A percentile compares a stretch with the other conserved stretches of the same genome.
phyloP scores from a whole-genome alignment of 2,797 vertebrate genomes.

The Fringilla coelebs region DNA sequence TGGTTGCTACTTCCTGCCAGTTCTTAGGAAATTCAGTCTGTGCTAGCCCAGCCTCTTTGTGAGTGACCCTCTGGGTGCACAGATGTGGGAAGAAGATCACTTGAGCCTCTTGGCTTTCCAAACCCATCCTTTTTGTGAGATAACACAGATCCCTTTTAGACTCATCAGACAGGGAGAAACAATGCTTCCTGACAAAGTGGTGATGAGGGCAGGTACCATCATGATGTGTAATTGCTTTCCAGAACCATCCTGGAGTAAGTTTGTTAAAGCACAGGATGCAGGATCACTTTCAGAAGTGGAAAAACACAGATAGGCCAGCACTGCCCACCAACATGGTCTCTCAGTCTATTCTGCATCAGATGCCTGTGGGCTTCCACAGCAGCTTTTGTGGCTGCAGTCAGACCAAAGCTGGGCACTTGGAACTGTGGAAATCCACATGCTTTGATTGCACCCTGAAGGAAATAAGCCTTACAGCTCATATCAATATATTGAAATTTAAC shows the following conservation, averaged over 20 bases:
- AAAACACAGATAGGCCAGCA: neutral
- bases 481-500: slow-evolving; percentile 17
- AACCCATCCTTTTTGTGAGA: neutral
- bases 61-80: neutral
- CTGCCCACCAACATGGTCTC: neutral
- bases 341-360: neutral
- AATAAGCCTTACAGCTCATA: neutral
- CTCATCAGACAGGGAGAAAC: neutral
- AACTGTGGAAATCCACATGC: neutral
- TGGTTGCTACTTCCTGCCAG: neutral
- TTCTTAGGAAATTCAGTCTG: neutral
- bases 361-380: neutral
- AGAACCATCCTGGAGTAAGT: neutral
- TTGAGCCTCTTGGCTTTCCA: neutral
- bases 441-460: neutral
- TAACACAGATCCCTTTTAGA: neutral
- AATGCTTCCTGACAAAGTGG: neutral
- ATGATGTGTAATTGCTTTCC: neutral
- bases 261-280: neutral
- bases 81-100: neutral
- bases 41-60: neutral
- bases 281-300: neutral
- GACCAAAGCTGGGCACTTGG: neutral
- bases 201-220: neutral
- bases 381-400: neutral